Conservation (phyloP, 2,113 vertebrate species). For the Phaethornis superciliosus region DNA sequence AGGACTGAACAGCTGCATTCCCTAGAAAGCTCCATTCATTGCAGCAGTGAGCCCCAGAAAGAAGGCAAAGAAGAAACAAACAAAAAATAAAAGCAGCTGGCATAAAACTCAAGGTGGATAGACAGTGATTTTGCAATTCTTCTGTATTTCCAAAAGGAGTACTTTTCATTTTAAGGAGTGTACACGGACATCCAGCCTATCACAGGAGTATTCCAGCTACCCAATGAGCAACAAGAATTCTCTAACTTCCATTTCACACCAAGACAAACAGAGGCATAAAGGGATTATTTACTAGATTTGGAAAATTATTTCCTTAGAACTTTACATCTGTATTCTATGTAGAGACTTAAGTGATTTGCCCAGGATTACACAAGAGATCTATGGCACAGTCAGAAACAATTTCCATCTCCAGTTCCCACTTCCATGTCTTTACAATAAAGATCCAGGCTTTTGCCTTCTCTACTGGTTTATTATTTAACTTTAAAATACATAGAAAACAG, state of each 20-base stretch:
- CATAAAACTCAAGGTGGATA: background rate
- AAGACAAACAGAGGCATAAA: background rate
- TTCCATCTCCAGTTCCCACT: background rate
- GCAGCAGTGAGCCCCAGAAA: constrained; percentile 10
- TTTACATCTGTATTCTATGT: background rate
- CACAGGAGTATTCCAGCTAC: background rate
- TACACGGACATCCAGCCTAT: background rate
- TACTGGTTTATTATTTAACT: background rate
- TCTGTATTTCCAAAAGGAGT: background rate
- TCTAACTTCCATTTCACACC: background rate
- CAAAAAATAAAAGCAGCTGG: background rate
- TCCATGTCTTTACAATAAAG: background rate
- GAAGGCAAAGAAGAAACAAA: background rate
- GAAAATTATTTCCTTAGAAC: background rate
- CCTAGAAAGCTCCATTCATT: constrained; percentile 53
- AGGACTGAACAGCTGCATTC: constrained; percentile 60
- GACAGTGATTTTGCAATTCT: background rate
- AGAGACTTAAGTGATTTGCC: background rate
- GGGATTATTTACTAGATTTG: background rate
- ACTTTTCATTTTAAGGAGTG: background rate
- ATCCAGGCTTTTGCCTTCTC: background rate
- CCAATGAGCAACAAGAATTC: background rate
- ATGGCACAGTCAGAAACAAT: background rate
- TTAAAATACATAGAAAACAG: background rate
- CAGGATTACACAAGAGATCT: background rate